These are phyloP conservation scores for Frieseomelitta varia DNA, from an alignment of 1,140 invertebrate species.

Conservation along the genomic window DNA sequence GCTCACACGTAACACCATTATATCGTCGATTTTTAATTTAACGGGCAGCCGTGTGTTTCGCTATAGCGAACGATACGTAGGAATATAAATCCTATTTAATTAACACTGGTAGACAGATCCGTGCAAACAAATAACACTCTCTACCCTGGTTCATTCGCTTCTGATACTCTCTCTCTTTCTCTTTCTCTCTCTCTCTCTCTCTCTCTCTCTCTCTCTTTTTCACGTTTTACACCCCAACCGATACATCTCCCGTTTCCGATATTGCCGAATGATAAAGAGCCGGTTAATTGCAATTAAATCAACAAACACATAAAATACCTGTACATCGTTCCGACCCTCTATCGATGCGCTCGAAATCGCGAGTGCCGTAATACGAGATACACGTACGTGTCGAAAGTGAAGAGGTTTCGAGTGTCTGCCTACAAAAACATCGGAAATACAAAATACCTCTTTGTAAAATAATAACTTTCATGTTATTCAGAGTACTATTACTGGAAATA, in stretches of 20 bases:
- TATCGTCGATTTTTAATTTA: constrained; percentile 48
- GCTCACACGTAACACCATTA: constrained; percentile 2
- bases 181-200: constrained; percentile 44
- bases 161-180: constrained; percentile 40
- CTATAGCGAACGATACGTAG: constrained; percentile 29
- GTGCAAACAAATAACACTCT: constrained; percentile 62
- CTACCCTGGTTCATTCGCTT: constrained; percentile 37
- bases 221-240: constrained; percentile 26
- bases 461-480: constrained; percentile 29
- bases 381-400: constrained; percentile 29
- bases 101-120: constrained; percentile 58
- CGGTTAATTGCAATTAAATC: constrained; percentile 64
- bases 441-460: constrained; percentile 35
- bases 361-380: constrained; percentile 44
- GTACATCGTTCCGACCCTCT: constrained; percentile 24
- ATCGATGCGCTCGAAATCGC: constrained; percentile 30
- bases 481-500: background rate
- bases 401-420: constrained; percentile 42
- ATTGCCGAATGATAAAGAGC: constrained; percentile 62
- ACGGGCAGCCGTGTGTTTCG: constrained; percentile 21
- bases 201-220: constrained; percentile 43
- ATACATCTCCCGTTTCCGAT: constrained; percentile 42
- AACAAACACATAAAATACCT: constrained; percentile 58
- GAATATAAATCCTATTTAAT: constrained; percentile 67
- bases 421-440: constrained; percentile 41